Evolutionary conservation across 92 coral and sea anemone species (phyloP).

Genomic region (Palythoa grandiflora): DNA sequence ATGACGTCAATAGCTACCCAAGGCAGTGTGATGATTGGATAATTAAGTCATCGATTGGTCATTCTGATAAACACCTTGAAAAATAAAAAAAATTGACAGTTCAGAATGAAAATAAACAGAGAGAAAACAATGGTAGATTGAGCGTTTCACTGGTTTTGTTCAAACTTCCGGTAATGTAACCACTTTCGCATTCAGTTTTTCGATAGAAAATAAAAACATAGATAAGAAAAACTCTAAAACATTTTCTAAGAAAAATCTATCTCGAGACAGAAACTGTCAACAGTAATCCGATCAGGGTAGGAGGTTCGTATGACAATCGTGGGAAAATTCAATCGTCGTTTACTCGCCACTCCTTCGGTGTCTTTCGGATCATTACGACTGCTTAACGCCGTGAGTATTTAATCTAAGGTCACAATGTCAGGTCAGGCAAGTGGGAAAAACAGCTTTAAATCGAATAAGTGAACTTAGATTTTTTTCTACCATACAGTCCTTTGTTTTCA

Average conservation of each 20-base stretch:
- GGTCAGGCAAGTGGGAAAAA: not conserved
- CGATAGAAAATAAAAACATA: not conserved
- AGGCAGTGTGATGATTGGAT: slow-evolving; percentile 39
- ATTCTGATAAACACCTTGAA: slow-evolving; percentile 50
- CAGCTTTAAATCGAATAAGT: not conserved
- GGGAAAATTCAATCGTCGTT: slow-evolving; percentile 35
- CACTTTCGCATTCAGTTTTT: not conserved
- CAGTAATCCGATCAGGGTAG: slow-evolving; percentile 11
- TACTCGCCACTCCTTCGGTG: slow-evolving; percentile 49
- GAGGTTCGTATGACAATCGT: slow-evolving; percentile 30
- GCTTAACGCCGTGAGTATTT: slow-evolving; percentile 5
- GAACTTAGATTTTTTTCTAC: not conserved
- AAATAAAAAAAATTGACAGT: slow-evolving; percentile 40
- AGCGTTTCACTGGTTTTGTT: not conserved
- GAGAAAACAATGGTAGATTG: slow-evolving; percentile 56
- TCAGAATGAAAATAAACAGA: slow-evolving; percentile 56
- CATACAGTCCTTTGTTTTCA: not conserved
- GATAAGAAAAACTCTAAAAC: not conserved
- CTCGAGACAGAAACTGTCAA: not conserved
- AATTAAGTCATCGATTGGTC: slow-evolving; percentile 38
- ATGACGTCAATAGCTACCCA: slow-evolving; percentile 43
- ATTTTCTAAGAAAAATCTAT: not conserved
- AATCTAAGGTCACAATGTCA: not conserved
- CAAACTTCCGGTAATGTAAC: slow-evolving; percentile 16
- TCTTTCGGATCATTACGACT: slow-evolving; percentile 34